Evolutionary conservation across 2,113 vertebrate genomes (phyloP).

Genomic region (Manacus vitellinus): DNA sequence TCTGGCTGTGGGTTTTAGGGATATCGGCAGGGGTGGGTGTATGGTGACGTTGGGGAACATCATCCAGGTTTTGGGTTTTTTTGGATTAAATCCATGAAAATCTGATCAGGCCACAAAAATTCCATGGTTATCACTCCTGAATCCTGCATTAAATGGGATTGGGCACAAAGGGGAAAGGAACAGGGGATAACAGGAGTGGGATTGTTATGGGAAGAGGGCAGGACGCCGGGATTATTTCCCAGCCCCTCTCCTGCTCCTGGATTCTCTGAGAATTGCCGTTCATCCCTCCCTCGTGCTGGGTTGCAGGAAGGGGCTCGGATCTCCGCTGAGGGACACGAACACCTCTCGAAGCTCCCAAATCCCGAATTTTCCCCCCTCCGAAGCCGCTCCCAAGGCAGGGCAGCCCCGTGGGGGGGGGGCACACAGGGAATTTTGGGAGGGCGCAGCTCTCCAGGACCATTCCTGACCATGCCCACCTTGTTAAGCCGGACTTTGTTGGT

Average conservation of each 20-base stretch:
- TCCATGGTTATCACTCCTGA: background rate
- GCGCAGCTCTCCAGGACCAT: background rate
- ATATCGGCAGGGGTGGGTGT: rapidly evolving
- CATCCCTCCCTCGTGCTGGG: rapidly evolving
- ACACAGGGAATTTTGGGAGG: rapidly evolving
- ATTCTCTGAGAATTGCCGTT: background rate
- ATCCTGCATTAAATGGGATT: background rate
- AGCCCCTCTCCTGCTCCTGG: background rate
- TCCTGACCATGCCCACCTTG: background rate
- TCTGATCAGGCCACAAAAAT: background rate
- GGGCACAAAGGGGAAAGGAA: background rate
- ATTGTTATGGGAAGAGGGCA: background rate
- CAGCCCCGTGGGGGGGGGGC: background rate
- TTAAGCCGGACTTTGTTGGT: background rate
- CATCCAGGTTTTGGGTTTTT: background rate
- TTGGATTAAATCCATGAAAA: background rate
- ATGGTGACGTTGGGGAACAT: rapidly evolving
- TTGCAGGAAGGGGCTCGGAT: background rate
- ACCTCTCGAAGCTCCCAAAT: background rate
- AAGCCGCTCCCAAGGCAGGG: background rate
- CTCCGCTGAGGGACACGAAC: rapidly evolving
- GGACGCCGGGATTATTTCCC: background rate
- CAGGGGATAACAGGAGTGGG: background rate
- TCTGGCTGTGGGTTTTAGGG: background rate
- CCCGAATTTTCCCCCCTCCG: background rate